Evolutionary conservation across 2,888 invertebrate species (phyloP).

Genomic region (Drosophila nr. perissopoda): DNA sequence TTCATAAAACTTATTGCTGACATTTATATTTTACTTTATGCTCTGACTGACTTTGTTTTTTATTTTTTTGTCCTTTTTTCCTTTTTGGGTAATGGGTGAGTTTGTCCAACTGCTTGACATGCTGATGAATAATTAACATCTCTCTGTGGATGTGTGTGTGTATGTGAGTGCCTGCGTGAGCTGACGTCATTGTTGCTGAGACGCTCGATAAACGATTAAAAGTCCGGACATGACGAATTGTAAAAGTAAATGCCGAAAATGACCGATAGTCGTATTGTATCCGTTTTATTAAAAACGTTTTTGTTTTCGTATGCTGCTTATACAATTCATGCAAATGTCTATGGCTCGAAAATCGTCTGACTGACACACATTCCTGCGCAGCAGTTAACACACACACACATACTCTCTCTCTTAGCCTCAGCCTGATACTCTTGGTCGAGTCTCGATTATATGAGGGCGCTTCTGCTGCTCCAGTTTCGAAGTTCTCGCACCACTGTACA

Average conservation of each 20-base stretch:
- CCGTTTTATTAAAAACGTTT: conserved; percentile 50
- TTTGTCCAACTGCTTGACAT: conserved; percentile 41
- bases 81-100: conserved; percentile 11
- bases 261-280: conserved; percentile 37
- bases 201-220: conserved; percentile 64
- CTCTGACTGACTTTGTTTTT: conserved; percentile 3
- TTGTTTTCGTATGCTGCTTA: conserved; percentile 64
- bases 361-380: conserved; percentile 72
- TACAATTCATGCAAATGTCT: conserved; percentile 67
- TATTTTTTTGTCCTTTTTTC: conserved; percentile 15
- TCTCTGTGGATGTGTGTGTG: conserved; percentile 6
- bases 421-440: conserved; percentile 1
- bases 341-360: conserved; percentile 48
- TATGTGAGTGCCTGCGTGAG: neutral
- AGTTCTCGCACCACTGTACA: conserved; percentile 63
- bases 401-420: conserved; percentile 13
- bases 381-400: conserved; percentile 21
- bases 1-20: conserved; percentile 19
- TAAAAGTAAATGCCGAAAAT: conserved; percentile 34
- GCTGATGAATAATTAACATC: conserved; percentile 58
- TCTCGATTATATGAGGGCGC: conserved; percentile 7
- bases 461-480: conserved; percentile 72
- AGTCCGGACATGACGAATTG: conserved; percentile 28
- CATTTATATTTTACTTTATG: conserved; percentile 19
- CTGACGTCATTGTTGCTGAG: conserved; percentile 59